phyloP scores from a whole-genome alignment of 1,140 invertebrate genomes.

The Planococcus citri region DNA sequence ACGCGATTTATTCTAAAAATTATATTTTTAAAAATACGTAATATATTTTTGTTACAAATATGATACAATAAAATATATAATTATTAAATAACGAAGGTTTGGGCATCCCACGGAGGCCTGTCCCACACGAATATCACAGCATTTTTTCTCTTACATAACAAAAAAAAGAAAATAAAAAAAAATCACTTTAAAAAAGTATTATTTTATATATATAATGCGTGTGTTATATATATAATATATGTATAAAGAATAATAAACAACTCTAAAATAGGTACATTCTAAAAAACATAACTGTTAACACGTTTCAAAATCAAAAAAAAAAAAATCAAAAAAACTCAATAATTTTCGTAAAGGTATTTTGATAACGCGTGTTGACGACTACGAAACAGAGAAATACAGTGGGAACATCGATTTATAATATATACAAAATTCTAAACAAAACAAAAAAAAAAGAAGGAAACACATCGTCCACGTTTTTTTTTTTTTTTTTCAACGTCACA shows the following conservation, averaged over 20 bases:
- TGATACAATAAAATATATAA: constrained; percentile 14
- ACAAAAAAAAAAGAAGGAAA: background rate
- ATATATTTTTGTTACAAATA: constrained; percentile 16
- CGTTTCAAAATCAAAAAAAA: background rate
- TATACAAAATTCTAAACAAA: background rate
- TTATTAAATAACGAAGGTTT: constrained; percentile 11
- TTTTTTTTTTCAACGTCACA: background rate
- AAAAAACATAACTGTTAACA: background rate
- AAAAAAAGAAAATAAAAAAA: constrained; percentile 12
- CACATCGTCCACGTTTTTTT: too few relatives aligned
- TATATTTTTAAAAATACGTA: constrained; percentile 12
- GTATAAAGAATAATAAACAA: background rate
- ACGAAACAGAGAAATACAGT: background rate
- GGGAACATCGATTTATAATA: background rate
- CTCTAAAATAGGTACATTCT: constrained; percentile 8
- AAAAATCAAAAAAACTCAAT: too few relatives aligned
- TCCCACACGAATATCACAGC: constrained; percentile 19
- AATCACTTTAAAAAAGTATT: background rate
- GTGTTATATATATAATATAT: background rate
- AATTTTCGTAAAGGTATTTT: background rate
- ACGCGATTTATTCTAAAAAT: background rate
- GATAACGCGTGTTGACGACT: background rate
- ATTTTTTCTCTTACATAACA: background rate
- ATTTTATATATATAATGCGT: background rate
- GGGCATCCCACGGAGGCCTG: constrained; percentile 13